Evolutionary conservation across 2,113 vertebrate species (phyloP).

Genomic region (Origma solitaria): DNA sequence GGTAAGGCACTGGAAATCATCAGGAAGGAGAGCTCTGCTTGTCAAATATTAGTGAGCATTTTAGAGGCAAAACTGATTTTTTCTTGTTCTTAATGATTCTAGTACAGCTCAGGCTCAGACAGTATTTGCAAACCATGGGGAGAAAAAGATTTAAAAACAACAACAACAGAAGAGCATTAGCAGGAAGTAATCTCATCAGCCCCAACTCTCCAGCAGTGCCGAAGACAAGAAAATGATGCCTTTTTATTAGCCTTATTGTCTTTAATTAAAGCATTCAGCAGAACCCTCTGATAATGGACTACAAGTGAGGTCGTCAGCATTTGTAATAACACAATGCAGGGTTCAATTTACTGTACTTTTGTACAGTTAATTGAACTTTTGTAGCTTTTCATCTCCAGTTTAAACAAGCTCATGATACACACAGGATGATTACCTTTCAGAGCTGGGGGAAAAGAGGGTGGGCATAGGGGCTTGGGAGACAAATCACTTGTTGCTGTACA

Average conservation of each 20-base stretch:
- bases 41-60: not conserved
- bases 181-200: constrained; percentile 67
- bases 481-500: constrained; percentile 3
- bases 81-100: constrained; percentile 20
- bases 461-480: not conserved
- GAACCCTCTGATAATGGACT: constrained; percentile 66
- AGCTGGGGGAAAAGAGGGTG: not conserved
- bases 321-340: constrained; percentile 66
- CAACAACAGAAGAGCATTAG: constrained; percentile 61
- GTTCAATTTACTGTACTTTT: constrained; percentile 55
- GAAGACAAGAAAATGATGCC: constrained; percentile 70
- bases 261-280: constrained; percentile 73
- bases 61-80: not conserved
- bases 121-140: constrained; percentile 61
- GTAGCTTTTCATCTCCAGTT: constrained; percentile 61
- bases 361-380: constrained; percentile 23
- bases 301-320: constrained; percentile 59
- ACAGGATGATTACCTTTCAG: constrained; percentile 36
- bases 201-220: constrained; percentile 62
- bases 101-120: not conserved
- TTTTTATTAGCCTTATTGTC: constrained; percentile 75
- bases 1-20: not conserved
- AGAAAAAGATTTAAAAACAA: constrained; percentile 43
- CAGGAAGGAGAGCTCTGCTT: not conserved
- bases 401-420: constrained; percentile 58